Evolutionary conservation across 2,113 vertebrate genomes (phyloP).

Genomic region (Crotalus tigris): DNA sequence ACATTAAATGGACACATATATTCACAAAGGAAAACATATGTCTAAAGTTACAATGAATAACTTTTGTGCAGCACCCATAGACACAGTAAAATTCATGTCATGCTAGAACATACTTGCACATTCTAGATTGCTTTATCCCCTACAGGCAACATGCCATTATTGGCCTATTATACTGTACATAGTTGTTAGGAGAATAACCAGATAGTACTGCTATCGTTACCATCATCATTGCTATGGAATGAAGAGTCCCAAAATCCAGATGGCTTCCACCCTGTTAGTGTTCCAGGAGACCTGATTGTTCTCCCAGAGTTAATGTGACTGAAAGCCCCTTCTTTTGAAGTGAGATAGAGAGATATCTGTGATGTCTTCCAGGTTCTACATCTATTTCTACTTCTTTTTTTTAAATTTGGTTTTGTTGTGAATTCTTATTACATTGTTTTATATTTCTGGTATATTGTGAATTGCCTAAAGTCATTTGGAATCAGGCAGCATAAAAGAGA

Average conservation of each 20-base stretch:
- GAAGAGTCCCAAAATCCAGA: background rate
- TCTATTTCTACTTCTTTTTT: background rate
- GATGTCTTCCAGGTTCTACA: background rate
- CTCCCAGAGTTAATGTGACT: background rate
- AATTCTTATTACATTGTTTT: background rate
- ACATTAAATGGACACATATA: conserved; percentile 7
- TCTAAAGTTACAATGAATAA: background rate
- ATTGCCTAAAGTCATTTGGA: no score
- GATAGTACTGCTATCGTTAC: background rate
- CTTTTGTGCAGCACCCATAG: background rate
- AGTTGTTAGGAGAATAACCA: background rate
- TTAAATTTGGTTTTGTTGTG: background rate
- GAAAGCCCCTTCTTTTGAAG: background rate
- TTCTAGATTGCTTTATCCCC: background rate
- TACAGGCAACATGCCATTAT: background rate
- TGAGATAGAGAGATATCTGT: background rate
- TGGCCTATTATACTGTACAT: background rate
- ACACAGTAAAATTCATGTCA: background rate
- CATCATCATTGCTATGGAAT: background rate
- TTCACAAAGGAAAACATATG: background rate
- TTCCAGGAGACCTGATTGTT: background rate
- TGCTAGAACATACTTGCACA: background rate
- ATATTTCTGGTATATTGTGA: background rate
- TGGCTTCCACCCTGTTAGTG: background rate
- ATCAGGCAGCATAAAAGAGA: background rate